Evolutionary conservation across 2,888 invertebrate species (phyloP), one percentile per base, ranked within the genome.

Genomic region (Acleris holmiana): DNA sequence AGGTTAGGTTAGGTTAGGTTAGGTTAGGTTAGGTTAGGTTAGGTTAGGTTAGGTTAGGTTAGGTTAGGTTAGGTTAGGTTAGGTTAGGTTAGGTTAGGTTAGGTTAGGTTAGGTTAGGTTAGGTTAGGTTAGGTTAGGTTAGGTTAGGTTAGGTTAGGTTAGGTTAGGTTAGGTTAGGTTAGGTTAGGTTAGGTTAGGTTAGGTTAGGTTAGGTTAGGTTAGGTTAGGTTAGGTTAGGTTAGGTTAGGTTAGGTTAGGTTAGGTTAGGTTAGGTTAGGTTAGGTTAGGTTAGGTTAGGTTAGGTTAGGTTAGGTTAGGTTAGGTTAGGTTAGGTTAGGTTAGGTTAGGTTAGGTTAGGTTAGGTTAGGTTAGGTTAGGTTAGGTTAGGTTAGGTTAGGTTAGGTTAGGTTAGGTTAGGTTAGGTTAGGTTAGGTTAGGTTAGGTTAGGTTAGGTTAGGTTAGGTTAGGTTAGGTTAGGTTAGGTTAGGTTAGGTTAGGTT

Each of bases 351-450:
- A 68, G 70, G 70, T 70, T 70, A 68, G 70, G 70, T 70, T 70
- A 67, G 68, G 71, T 69, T 71, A 68, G 70, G 69, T 70, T 70
- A 66, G 68, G 68, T 70, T 68, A 67, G 70, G 67, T 69, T 66
- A 66, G 69, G 69, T 69, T 69, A 66, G 67, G 69, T 68, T 68
- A 65, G 68, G 68, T 68, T 69, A 67, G 69, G 69, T 69, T 69
- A 67, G 66, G 66, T 66, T 66, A 61, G 66, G 66, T 66, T 66
- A 61, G 66, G 69, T 67, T 70, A 68, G 68, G 71, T 69, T 71
- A 68, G 68, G 71, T 71, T 71, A 69, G 69, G 69, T 69, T 69
- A 68, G 68, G 69, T 71, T 71, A 69, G 69, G 71, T 69, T 71
- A 69, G 69, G 71, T 71, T 71, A 70, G 70, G 70, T 70, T 69